Base-by-base conservation (phyloP, 2,888 invertebrate species). In the Thera britannica region DNA sequence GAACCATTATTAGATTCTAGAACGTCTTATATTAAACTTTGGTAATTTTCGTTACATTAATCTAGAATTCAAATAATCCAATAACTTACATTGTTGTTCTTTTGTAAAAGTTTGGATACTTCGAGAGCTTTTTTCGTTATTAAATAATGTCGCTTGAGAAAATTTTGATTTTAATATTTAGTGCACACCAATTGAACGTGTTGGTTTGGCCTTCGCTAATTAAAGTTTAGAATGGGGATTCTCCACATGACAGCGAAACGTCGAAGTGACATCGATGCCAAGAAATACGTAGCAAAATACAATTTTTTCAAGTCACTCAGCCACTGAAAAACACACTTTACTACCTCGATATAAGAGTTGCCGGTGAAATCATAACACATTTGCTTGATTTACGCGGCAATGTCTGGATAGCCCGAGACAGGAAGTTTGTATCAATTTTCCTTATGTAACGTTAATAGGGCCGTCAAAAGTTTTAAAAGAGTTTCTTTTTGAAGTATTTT, bases 371-470 rank as follows among this genome's bases (percentile, higher is more conserved):
- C 52, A 57, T 46, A 23, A 65, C 48, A 51, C n/a, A 34, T 59
- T 60, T 54, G 65, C 55, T 52, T 57, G 58, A 65, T 66, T 68
- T 70, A 62, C 59, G 62, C 9, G 23, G 44, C 44, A 63, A 57
- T 59, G 73, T 70, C 72, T 66, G 70, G 58, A 55, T 57, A 67
- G 63, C 52, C 59, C 61, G 48, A 67, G 55, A 67, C 72, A 61
- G 73, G 74, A 76, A 72, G 70, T 72, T 69, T 67, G 72, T 76
- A 75, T 77, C 74, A 75, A 75, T 77, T 75, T 75, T 72, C 68
- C 70, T 67, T 62, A 62, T 71, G 66, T 72, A 69, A 69, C 61
- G 62, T 59, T 70, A 70, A 73, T 71, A 72, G 65, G 70, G 68
- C n/a, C 62, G 58, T 63, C 68, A 64, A 54, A 55, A 51, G n/a